Base-by-base conservation (phyloP, 2,113 vertebrate genomes). In the Scalopus aquaticus region DNA sequence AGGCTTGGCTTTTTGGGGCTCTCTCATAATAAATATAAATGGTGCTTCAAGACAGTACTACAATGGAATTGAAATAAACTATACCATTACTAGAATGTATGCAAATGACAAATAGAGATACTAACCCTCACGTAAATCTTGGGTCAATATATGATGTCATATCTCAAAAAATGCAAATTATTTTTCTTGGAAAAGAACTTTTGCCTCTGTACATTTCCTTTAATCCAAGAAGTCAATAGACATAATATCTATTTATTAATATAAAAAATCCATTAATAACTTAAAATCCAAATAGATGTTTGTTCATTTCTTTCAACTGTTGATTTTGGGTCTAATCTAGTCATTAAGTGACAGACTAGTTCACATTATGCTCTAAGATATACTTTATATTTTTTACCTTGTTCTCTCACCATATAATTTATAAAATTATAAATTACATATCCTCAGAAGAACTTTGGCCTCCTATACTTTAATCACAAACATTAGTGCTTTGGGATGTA, bases 21-120 rank as follows among this genome's bases (percentile, higher is more conserved):
- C 97, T 98, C 91, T 98, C 97, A 97, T 98, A 98, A 96, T 93
- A 97, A 96, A 97, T 98, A 96, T 98, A 96, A 97, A 91, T 89
- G 97, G 92, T 98, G 62, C 98, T 98, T 98, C 97, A 96, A 98
- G 96, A 98, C 87, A 83, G 97, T 93, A 94, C 97, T 93, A 90
- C 92, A 97, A 88, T 88, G 49, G 74, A 51, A 84, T 84, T 97
- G 94, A 96, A 98, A 97, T 96, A 98, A 98, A 95, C 28, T 0
- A 1, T 22, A 32, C 54, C 62, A 58, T 46, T 82, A 49, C 35
- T 32, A 12, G 69, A 96, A 88, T 12, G 44, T 15, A 49, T 15
- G 19, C 39, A 91, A 76, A 79, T 20, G 73, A 54, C n/a, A 44
- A 69, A 32, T 67, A 19, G 44, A 15, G 85, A 69, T 72, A 12